Percentiles rank a stretch among this genome's conserved stretches.
Conservation (phyloP, 2,888 invertebrate genomes). For the Neuroscelio doddi region DNA sequence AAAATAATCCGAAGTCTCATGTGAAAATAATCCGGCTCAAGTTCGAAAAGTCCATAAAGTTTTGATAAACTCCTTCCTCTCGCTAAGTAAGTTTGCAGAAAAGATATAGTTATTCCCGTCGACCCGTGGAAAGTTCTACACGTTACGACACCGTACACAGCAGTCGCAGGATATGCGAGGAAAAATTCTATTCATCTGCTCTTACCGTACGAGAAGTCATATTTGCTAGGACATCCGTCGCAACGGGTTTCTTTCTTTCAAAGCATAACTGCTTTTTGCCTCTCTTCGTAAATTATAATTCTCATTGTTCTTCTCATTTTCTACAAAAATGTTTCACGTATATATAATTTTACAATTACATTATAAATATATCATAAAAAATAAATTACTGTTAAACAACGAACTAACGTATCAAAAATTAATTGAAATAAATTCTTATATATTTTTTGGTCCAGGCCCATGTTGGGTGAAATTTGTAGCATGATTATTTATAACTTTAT, state of each 20-base stretch:
- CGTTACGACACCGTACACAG: slow-evolving; percentile 6
- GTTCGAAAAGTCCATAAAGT: slow-evolving; percentile 3
- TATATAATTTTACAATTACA: too few relatives aligned
- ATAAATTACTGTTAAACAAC: too few relatives aligned
- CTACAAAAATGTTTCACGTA: too few relatives aligned
- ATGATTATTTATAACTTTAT: too few relatives aligned
- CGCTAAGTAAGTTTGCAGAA: slow-evolving; percentile 6
- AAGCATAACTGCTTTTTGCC: neutral
- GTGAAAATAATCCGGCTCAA: slow-evolving; percentile 17
- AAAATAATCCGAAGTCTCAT: too few relatives aligned
- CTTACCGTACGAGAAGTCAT: neutral
- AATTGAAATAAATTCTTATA: too few relatives aligned
- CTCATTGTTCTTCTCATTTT: neutral
- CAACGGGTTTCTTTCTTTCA: slow-evolving; percentile 1
- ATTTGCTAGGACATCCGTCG: slow-evolving; percentile 8
- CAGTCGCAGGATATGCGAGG: neutral
- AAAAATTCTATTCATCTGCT: slow-evolving; percentile 2
- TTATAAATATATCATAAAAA: too few relatives aligned
- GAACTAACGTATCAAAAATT: too few relatives aligned
- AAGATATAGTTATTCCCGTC: slow-evolving; percentile 13
- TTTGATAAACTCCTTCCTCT: slow-evolving; percentile 1
- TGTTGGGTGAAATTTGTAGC: too few relatives aligned
- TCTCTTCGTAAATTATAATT: neutral
- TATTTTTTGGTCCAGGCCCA: too few relatives aligned
- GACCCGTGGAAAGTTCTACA: slow-evolving; percentile 12